A percentile compares a stretch with the other conserved stretches of the same genome.
phyloP scores from a whole-genome alignment of 2,888 invertebrate genomes.

The Agonopterix alstromeriana region DNA sequence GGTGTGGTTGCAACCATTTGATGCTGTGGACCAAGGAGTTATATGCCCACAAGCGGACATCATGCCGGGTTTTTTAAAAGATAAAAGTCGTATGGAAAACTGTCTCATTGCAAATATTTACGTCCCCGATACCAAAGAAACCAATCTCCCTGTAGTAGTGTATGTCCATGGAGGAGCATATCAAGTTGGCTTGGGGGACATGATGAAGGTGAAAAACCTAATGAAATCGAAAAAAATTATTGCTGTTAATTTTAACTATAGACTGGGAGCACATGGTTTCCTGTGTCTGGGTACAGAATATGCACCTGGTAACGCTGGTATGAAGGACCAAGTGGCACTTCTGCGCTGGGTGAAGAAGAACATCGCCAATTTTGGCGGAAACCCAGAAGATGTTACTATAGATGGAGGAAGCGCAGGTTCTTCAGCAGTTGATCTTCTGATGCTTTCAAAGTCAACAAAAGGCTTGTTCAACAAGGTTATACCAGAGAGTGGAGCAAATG shows the following conservation, averaged over 20 bases:
- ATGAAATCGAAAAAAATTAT: conserved; percentile 21
- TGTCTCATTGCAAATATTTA: conserved; percentile 49
- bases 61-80: not conserved
- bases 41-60: conserved; percentile 24
- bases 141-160: conserved; percentile 26
- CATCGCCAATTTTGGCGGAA: conserved; percentile 39
- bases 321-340: conserved; percentile 38
- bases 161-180: conserved; percentile 31
- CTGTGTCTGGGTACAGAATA: conserved; percentile 29
- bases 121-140: conserved; percentile 33
- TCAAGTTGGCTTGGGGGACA: conserved; percentile 17
- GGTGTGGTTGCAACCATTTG: conserved; percentile 21
- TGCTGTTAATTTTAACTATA: conserved; percentile 27
- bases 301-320: conserved; percentile 38
- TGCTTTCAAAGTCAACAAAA: conserved; percentile 28
- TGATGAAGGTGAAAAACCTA: conserved; percentile 12
- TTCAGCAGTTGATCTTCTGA: conserved; percentile 31
- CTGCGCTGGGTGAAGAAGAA: conserved; percentile 41
- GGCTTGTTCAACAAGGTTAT: conserved; percentile 38
- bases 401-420: conserved; percentile 37
- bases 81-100: conserved; percentile 24
- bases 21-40: conserved; percentile 22
- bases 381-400: conserved; percentile 40
- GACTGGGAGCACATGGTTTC: conserved; percentile 27
- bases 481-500: conserved; percentile 35